These are phyloP conservation scores for Poecilia wingei DNA, from an alignment of 2,797 vertebrate species.

Conservation along the genomic window DNA sequence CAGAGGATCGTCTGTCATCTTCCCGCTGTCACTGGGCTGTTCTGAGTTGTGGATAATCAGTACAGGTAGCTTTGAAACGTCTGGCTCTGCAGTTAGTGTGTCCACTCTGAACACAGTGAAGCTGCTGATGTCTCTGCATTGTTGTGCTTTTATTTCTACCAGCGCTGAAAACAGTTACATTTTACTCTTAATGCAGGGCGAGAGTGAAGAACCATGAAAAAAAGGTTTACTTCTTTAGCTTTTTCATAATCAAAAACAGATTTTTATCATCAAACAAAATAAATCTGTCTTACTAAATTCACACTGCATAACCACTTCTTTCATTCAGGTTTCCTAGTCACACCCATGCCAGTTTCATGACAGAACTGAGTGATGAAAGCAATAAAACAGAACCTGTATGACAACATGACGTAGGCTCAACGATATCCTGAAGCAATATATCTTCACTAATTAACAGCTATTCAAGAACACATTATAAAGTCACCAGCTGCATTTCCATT, in stretches of 20 bases:
- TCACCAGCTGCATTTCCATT: too few relatives aligned
- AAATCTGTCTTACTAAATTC: neutral
- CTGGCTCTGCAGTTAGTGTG: neutral
- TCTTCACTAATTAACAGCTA: neutral
- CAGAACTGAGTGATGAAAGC: neutral
- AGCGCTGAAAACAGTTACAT: neutral
- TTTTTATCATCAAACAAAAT: neutral
- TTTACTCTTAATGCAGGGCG: neutral
- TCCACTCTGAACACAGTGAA: neutral
- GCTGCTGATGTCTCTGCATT: neutral
- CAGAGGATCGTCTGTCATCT: constrained; percentile 1
- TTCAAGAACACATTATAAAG: neutral
- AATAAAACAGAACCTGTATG: neutral
- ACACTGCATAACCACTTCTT: neutral
- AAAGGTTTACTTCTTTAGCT: neutral
- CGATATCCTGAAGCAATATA: neutral
- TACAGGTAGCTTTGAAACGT: neutral
- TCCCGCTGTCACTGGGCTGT: neutral
- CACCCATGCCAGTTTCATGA: neutral
- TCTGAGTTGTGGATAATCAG: constrained; percentile 4
- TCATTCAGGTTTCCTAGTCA: neutral
- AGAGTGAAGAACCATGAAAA: neutral
- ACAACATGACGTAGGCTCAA: neutral
- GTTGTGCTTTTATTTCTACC: neutral
- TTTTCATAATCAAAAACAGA: neutral